Percentiles rank a stretch among this genome's conserved stretches.
phyloP scores from a whole-genome alignment of 2,888 invertebrate species.

The Luperina nickerlii region DNA sequence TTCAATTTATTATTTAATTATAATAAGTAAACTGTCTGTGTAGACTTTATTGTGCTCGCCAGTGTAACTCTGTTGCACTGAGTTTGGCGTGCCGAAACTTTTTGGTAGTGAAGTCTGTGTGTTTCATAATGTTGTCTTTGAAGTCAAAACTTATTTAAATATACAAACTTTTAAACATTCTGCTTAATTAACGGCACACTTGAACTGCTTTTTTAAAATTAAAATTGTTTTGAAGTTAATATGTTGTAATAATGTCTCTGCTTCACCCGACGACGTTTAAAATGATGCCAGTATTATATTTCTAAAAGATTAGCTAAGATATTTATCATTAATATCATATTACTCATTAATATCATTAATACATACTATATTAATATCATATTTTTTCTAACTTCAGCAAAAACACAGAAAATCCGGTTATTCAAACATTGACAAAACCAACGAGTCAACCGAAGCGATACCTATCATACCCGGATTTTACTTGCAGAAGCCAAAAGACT shows the following conservation, averaged over 20 bases:
- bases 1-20: background rate
- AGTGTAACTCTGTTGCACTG: slow-evolving; percentile 18
- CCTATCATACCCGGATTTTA: slow-evolving; percentile 76
- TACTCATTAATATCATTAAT: no score
- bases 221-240: slow-evolving; percentile 31
- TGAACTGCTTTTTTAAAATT: slow-evolving; percentile 5
- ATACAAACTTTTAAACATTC: slow-evolving; percentile 21
- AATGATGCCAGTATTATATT: background rate
- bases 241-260: background rate
- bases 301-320: background rate
- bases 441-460: slow-evolving; percentile 49
- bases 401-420: background rate
- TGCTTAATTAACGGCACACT: slow-evolving; percentile 16
- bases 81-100: slow-evolving; percentile 52
- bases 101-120: slow-evolving; percentile 51
- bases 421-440: background rate
- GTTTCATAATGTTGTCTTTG: slow-evolving; percentile 56
- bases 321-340: background rate
- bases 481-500: slow-evolving; percentile 71
- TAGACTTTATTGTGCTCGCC: slow-evolving; percentile 22
- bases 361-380: background rate
- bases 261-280: background rate
- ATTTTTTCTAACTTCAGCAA: slow-evolving; percentile 7
- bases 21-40: background rate
- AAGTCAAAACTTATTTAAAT: slow-evolving; percentile 21